Evolutionary conservation across 2,797 vertebrate species (phyloP).

Genomic region (Xiphophorus birchmanni): DNA sequence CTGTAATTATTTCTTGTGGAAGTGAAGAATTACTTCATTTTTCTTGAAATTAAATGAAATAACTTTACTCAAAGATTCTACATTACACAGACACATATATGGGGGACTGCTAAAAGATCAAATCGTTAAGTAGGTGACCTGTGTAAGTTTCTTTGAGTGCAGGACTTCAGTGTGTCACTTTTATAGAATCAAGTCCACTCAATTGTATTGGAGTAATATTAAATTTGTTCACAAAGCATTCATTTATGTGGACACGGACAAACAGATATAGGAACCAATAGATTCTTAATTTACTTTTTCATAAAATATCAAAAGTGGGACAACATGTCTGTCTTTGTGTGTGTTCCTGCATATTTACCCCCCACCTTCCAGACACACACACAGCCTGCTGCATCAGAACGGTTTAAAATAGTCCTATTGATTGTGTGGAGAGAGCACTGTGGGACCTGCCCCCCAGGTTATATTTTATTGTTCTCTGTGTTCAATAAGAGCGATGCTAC

Average conservation of each 20-base stretch:
- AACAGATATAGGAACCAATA: background rate
- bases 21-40: background rate
- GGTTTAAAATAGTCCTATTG: conserved; percentile 78
- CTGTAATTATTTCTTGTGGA: background rate
- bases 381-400: conserved; percentile 43
- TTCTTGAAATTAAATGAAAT: conserved; percentile 27
- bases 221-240: background rate
- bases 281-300: background rate
- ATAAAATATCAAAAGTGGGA: background rate
- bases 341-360: conserved; percentile 10
- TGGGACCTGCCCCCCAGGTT: conserved; percentile 67
- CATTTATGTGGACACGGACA: background rate
- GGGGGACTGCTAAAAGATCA: conserved; percentile 21
- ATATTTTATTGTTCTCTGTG: conserved; percentile 78
- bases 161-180: background rate
- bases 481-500: conserved; percentile 73
- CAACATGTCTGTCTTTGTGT: background rate
- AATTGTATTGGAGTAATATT: background rate
- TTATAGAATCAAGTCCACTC: background rate
- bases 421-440: conserved; percentile 62
- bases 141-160: conserved; percentile 3
- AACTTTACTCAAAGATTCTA: conserved; percentile 34
- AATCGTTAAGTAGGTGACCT: conserved; percentile 49
- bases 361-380: conserved; percentile 16
- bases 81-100: conserved; percentile 12